Evolutionary conservation across 1,140 invertebrate genomes (phyloP), one percentile per base, ranked within the genome.

Genomic region (Neodiprion lecontei): DNA sequence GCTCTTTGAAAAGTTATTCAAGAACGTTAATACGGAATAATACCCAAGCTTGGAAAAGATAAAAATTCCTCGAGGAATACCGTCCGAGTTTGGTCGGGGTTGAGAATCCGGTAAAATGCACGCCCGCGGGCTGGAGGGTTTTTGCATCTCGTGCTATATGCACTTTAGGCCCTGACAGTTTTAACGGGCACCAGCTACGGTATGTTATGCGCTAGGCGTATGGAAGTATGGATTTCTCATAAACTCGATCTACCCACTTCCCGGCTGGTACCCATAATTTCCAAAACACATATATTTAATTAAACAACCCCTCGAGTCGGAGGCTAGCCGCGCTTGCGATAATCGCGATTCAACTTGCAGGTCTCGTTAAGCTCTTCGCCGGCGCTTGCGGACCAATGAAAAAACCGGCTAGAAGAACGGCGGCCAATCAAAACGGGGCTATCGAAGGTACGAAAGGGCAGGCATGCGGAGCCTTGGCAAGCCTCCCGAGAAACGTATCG

Each of bases 401-500:
- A 49, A 40, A 17, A 17, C 10, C 11, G 70, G n/a, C 12, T 71
- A 7, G 70, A 71, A 17, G 9, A 23, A 48, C 14, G 9, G 47
- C 21, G 12, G 48, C 70, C 70, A 71, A 71, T 49, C 14, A 49
- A 48, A 17, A 50, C 21, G 11, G n/a, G 11, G 11, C 53, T 61
- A 61, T 61, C 53, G 53, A 61, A 61, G n/a, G 53, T 17, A 61
- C n/a, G n/a, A 61, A 48, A 47, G 70, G 70, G 70, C 47, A 17
- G 68, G 14, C 23, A 17, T 49, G 12, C n/a, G n/a, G 12, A 23
- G 48, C 77, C 79, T 77, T 78, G 74, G 83, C 82, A 84, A 85
- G 81, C 82, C 74, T 78, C 78, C 79, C 81, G 78, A 79, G 79
- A 79, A 75, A 61, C 79, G 78, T 77, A 86, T 78, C 79, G 77